These are phyloP conservation scores for Calypte anna DNA, from an alignment of 2,113 vertebrate genomes.

Conservation along the genomic window DNA sequence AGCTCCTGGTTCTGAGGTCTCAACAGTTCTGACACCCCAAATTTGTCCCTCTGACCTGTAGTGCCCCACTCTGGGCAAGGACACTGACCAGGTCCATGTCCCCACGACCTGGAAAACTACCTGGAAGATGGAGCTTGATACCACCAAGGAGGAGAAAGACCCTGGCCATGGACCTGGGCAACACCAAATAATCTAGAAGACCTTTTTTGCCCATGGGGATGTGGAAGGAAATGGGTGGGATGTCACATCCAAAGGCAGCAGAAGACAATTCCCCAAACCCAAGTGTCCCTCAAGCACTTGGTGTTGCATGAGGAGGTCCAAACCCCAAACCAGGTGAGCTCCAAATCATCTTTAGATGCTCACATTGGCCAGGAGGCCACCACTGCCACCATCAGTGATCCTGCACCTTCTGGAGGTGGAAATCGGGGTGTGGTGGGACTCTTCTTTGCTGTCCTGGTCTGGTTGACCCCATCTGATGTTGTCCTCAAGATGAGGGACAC, in stretches of 20 bases:
- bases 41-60: neutral
- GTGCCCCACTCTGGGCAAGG: too few species aligned
- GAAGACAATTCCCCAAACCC: fast-evolving
- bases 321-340: neutral
- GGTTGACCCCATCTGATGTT: neutral
- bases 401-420: fast-evolving
- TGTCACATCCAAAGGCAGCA: fast-evolving
- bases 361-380: neutral
- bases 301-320: fast-evolving
- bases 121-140: neutral
- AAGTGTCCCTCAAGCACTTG: fast-evolving
- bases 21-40: neutral
- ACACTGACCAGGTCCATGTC: fast-evolving
- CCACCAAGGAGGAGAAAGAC: neutral
- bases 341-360: neutral
- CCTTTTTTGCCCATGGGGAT: neutral
- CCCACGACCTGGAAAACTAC: neutral
- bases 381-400: neutral
- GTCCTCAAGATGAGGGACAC: neutral
- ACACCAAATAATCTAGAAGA: neutral
- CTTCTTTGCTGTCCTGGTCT: fast-evolving
- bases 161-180: neutral
- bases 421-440: neutral
- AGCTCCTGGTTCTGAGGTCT: neutral
- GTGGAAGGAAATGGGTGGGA: fast-evolving